These are phyloP conservation scores for Melieria picta DNA, from an alignment of 2,888 invertebrate genomes.

Conservation along the genomic window DNA sequence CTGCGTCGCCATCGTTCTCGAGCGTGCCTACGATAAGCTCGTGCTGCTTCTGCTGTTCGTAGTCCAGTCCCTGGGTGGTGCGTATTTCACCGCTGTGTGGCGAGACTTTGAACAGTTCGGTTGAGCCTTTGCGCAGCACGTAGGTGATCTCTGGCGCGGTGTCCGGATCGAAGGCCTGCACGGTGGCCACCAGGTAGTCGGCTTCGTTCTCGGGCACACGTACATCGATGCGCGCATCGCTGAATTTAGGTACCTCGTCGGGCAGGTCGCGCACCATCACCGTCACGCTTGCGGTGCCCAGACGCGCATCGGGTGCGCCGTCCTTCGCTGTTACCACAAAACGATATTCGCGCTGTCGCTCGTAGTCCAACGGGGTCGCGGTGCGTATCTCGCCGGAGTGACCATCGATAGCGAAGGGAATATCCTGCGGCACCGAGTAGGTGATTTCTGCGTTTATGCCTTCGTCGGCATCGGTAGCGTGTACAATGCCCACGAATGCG, in stretches of 20 bases:
- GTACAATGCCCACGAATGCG: conserved; percentile 79
- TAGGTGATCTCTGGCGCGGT: conserved; percentile 85
- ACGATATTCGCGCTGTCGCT: conserved; percentile 76
- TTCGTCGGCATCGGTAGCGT: conserved; percentile 87
- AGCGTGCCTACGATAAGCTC: conserved; percentile 83
- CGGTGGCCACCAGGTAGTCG: conserved; percentile 81
- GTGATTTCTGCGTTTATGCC: conserved; percentile 84
- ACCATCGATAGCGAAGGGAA: conserved; percentile 83
- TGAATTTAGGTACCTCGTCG: conserved; percentile 85
- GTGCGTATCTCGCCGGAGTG: conserved; percentile 83
- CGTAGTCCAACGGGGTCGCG: conserved; percentile 81
- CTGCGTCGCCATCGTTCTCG: conserved; percentile 78
- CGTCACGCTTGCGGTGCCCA: conserved; percentile 88
- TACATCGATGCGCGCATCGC: conserved; percentile 77
- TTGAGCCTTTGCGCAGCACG: conserved; percentile 82
- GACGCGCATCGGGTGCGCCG: conserved; percentile 83
- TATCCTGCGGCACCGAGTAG: conserved; percentile 80
- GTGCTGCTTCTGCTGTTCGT: conserved; percentile 78
- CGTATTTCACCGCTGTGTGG: conserved; percentile 81
- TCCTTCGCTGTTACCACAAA: conserved; percentile 91
- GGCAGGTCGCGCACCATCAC: conserved; percentile 79
- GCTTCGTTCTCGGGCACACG: conserved; percentile 86
- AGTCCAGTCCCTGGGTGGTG: conserved; percentile 80
- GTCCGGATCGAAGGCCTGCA: conserved; percentile 87
- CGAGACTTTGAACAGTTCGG: conserved; percentile 84